phyloP scores from a whole-genome alignment of 2,797 vertebrate genomes.

The Heterohyrax brucei region DNA sequence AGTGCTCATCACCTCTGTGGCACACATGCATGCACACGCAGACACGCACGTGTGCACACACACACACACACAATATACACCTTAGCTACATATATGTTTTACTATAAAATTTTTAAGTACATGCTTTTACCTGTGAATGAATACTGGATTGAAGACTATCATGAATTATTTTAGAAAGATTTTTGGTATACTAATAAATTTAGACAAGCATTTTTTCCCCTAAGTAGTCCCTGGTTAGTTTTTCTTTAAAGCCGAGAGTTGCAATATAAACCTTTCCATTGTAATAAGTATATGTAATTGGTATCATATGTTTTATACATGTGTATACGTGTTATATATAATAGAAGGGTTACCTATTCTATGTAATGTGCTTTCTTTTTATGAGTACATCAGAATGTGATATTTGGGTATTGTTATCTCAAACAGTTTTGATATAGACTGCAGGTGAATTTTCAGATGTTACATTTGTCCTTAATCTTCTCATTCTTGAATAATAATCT shows the following conservation, averaged over 20 bases:
- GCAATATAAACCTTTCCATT: neutral
- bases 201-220: neutral
- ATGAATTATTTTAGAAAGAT: neutral
- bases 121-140: neutral
- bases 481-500: neutral
- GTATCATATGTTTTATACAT: neutral
- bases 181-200: neutral
- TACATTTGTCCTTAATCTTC: constrained; percentile 3
- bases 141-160: neutral
- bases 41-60: neutral
- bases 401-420: neutral
- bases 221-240: neutral
- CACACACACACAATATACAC: neutral
- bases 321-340: neutral
- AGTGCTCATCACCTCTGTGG: no score
- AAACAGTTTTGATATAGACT: neutral
- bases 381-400: neutral
- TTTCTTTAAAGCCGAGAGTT: neutral
- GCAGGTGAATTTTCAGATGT: constrained; percentile 47
- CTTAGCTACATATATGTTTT: neutral
- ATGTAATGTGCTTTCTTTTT: neutral
- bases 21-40: neutral
- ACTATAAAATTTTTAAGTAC: constrained; percentile 1
- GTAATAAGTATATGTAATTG: neutral
- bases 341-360: neutral